These are phyloP conservation scores for Hirtodrosophila trivittata DNA, from an alignment of 2,888 invertebrate genomes.

Conservation along the genomic window DNA sequence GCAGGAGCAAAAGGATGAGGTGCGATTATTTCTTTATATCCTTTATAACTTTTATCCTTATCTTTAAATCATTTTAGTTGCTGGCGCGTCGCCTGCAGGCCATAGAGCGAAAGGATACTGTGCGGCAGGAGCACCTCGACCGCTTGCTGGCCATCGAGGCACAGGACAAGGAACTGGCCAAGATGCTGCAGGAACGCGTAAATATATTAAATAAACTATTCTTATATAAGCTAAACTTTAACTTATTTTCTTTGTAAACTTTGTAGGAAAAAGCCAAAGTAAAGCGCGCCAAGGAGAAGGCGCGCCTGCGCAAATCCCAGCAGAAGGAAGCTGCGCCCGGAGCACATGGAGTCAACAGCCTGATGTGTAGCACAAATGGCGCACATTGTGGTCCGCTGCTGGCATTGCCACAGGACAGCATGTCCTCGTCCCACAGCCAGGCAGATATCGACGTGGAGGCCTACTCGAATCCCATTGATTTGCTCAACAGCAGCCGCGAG, in stretches of 20 bases:
- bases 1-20: slow-evolving; percentile 90
- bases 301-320: slow-evolving; percentile 87
- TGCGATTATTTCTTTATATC: slow-evolving; percentile 62
- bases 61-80: slow-evolving; percentile 84
- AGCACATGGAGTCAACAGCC: slow-evolving; percentile 30
- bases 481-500: slow-evolving; percentile 83
- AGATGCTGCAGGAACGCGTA: slow-evolving; percentile 89
- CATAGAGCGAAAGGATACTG: slow-evolving; percentile 87
- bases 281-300: slow-evolving; percentile 88
- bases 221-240: too few species aligned
- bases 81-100: slow-evolving; percentile 90
- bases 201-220: neutral
- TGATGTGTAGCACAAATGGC: slow-evolving; percentile 64
- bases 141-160: slow-evolving; percentile 90
- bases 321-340: slow-evolving; percentile 73
- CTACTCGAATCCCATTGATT: slow-evolving; percentile 86
- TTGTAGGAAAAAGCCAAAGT: slow-evolving; percentile 88
- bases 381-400: slow-evolving; percentile 81
- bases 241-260: too few species aligned
- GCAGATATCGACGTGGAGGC: slow-evolving; percentile 81
- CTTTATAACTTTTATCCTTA: neutral
- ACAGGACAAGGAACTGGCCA: slow-evolving; percentile 91
- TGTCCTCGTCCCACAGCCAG: slow-evolving; percentile 59
- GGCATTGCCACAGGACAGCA: slow-evolving; percentile 81
- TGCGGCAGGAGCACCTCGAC: slow-evolving; percentile 85